Conservation (phyloP, 2,797 vertebrate species). For the Sebastes itinus region DNA sequence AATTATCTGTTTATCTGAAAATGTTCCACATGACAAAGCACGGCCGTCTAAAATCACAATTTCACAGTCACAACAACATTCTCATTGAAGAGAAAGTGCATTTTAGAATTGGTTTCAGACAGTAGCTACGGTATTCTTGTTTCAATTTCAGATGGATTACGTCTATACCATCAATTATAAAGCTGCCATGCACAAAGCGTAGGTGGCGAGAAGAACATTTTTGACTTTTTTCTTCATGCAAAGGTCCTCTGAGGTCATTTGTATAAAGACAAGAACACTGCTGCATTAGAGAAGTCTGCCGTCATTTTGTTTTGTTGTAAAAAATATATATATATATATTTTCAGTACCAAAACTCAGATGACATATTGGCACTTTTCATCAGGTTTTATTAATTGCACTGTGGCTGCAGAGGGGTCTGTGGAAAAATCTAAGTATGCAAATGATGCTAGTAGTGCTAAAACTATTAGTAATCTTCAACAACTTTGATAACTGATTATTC, state of each 20-base stretch:
- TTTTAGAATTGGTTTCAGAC: background rate
- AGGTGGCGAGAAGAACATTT: background rate
- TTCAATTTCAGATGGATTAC: background rate
- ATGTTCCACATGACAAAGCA: slow-evolving; percentile 18
- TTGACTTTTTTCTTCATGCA: background rate
- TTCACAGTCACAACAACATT: background rate
- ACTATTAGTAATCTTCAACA: too few species aligned
- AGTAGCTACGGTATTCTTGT: background rate
- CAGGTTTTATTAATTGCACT: background rate
- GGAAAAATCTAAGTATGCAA: background rate
- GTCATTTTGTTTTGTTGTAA: background rate
- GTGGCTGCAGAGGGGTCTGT: background rate
- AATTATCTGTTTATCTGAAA: slow-evolving; percentile 17
- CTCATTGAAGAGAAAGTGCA: background rate
- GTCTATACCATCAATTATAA: background rate
- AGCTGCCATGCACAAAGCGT: too few species aligned
- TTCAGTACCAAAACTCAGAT: background rate
- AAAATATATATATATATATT: too few species aligned
- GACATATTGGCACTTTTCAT: background rate
- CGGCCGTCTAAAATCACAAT: background rate
- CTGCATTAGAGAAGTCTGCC: background rate
- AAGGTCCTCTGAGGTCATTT: background rate
- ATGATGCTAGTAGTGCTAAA: background rate
- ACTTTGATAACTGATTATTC: background rate
- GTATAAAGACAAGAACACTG: background rate